Conservation (phyloP, 2,113 vertebrate species). For the Nettapus auritus region DNA sequence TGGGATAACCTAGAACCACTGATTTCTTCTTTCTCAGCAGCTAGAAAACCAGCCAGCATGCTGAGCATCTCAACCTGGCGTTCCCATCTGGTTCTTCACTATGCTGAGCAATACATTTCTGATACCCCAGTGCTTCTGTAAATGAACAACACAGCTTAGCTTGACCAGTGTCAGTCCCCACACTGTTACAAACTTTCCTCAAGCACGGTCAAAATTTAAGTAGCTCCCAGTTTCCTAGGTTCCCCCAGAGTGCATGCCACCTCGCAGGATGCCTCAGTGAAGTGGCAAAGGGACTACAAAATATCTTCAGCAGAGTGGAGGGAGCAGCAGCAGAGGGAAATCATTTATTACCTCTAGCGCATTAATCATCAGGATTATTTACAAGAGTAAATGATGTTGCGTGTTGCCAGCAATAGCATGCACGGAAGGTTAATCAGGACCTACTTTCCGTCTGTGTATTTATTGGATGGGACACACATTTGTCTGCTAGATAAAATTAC, state of each 20-base stretch:
- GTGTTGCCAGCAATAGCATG: background rate
- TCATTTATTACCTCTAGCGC: background rate
- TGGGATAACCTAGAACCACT: background rate
- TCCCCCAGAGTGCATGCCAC: background rate
- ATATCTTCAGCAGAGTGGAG: background rate
- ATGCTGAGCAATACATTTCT: background rate
- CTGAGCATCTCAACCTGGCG: background rate
- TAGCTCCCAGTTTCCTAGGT: background rate
- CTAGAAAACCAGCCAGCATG: background rate
- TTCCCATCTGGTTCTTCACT: background rate
- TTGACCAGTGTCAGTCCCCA: background rate
- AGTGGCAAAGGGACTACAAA: background rate
- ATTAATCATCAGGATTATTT: background rate
- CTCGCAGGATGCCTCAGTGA: background rate
- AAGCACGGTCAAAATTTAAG: background rate
- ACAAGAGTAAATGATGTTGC: background rate
- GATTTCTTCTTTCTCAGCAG: background rate
- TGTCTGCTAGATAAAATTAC: background rate
- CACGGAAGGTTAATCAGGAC: background rate
- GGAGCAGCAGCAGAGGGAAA: background rate
- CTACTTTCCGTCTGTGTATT: background rate
- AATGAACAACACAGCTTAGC: background rate
- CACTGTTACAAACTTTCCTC: accelerated
- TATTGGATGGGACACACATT: background rate
- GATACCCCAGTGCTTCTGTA: background rate